phyloP scores from a whole-genome alignment of 1,140 invertebrate species.

The Drosophila funebris region DNA sequence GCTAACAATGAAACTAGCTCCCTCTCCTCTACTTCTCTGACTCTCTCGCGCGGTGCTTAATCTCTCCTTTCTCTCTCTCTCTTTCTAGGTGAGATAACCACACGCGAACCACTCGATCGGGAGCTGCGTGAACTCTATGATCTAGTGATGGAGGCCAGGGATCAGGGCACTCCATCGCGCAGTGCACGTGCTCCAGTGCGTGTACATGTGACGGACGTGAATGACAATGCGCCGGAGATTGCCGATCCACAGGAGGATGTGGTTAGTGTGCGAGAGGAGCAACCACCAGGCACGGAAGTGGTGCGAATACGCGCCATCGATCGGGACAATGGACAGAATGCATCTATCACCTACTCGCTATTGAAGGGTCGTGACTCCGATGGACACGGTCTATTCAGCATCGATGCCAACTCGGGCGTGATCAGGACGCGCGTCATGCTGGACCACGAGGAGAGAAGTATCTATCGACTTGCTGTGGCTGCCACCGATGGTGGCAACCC shows the following conservation, averaged over 20 bases:
- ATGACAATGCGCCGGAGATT: constrained; percentile 95
- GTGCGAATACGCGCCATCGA: constrained; percentile 93
- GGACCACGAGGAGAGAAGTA: constrained; percentile 94
- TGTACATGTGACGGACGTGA: constrained; percentile 92
- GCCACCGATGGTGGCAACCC: constrained; percentile 94
- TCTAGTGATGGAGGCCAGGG: constrained; percentile 92
- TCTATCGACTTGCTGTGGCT: constrained; percentile 93
- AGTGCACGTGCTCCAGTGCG: constrained; percentile 89
- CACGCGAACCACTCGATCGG: constrained; percentile 91
- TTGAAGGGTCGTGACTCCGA: constrained; percentile 93
- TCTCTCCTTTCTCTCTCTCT: neutral
- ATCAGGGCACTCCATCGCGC: constrained; percentile 91
- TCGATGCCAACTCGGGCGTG: constrained; percentile 93
- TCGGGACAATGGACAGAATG: constrained; percentile 94
- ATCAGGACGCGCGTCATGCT: constrained; percentile 94
- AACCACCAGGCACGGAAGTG: constrained; percentile 92
- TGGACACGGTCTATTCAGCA: constrained; percentile 92
- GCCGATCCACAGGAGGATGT: constrained; percentile 94
- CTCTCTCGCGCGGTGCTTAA: too few relatives aligned
- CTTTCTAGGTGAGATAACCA: constrained; percentile 92
- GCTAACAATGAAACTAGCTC: constrained; percentile 24
- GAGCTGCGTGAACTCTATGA: constrained; percentile 92
- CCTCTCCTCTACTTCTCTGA: neutral
- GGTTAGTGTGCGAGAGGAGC: constrained; percentile 94
- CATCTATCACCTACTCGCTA: constrained; percentile 94